Evolutionary conservation across 1,140 invertebrate genomes (phyloP), one percentile per base, ranked within the genome.

Genomic region (Dreissena polymorpha): DNA sequence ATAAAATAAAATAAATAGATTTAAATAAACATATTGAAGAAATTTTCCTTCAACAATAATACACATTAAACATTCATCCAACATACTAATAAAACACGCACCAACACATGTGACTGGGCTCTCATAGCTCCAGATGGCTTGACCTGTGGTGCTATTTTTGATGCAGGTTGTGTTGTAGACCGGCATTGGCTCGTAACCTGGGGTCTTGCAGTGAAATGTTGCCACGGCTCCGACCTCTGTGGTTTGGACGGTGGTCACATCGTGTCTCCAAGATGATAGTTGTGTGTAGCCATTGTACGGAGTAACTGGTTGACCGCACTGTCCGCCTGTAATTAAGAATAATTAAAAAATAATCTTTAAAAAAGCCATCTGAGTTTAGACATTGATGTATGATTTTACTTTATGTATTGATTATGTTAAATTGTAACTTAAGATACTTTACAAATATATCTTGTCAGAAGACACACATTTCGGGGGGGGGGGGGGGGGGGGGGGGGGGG

Each of bases 231-330:
- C 78, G 16, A 72, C 71, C 13, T 51, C 78, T 27, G 39, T 55
- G 6, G 55, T 72, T 51, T 49, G 70, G 23, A 60, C 27, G 21
- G 18, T 72, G 12, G 55, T 18, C 27, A 49, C 10, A 27, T 29
- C 69, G 49, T 80, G 78, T 39, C 50, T 18, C 78, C 78, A 80
- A 3, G 78, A 21, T 27, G 78, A 64, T 10, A 72, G 53, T 10
- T 68, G 51, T 65, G 78, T 80, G 25, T 65, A 25, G n/a, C 78
- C 78, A 51, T 80, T 72, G 13, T 50, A 18, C 50, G 78, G 78
- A 27, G 57, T 70, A 16, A 67, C 78, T 10, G 69, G 78, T 21
- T 80, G 53, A 7, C 12, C 2, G 23, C 78, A 80, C 23, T 80
- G 69, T 10, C 68, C 78, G 2, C 78, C 78, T 80, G 78, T 10